These are phyloP conservation scores for Noctua comes DNA, from an alignment of 2,888 invertebrate genomes.

Conservation along the genomic window DNA sequence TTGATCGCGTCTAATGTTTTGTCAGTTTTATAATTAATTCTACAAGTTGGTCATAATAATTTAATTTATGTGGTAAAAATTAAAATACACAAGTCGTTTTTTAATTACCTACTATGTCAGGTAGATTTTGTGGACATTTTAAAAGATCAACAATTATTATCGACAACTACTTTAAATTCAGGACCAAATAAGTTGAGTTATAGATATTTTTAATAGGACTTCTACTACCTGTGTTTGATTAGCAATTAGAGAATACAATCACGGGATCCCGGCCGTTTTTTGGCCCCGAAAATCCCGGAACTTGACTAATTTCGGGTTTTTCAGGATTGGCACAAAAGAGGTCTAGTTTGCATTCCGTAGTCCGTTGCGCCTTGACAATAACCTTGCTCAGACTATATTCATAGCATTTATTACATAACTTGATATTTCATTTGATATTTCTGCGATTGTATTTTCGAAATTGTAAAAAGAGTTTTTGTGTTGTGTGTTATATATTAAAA, in stretches of 20 bases:
- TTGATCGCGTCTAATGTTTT: not conserved
- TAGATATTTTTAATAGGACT: not conserved
- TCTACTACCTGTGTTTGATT: not conserved
- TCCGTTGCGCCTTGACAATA: too few species aligned
- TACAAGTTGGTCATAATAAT: not conserved
- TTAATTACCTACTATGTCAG: not conserved
- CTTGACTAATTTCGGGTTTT: too few species aligned
- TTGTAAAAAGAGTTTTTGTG: too few species aligned
- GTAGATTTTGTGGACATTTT: not conserved
- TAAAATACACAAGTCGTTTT: not conserved
- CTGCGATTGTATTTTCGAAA: too few species aligned
- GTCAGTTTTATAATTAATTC: conserved; percentile 4
- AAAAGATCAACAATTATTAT: not conserved
- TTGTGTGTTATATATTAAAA: too few species aligned
- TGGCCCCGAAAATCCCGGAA: not conserved
- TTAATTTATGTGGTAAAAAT: not conserved
- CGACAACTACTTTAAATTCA: not conserved
- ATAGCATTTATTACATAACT: too few species aligned
- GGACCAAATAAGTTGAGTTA: not conserved
- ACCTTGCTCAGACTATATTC: too few species aligned
- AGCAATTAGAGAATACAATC: too few species aligned
- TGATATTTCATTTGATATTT: too few species aligned
- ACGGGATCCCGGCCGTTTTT: not conserved
- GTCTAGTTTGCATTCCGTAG: too few species aligned
- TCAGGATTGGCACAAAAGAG: too few species aligned